Conservation (phyloP, 2,113 vertebrate genomes). For the Silurus glanis region DNA sequence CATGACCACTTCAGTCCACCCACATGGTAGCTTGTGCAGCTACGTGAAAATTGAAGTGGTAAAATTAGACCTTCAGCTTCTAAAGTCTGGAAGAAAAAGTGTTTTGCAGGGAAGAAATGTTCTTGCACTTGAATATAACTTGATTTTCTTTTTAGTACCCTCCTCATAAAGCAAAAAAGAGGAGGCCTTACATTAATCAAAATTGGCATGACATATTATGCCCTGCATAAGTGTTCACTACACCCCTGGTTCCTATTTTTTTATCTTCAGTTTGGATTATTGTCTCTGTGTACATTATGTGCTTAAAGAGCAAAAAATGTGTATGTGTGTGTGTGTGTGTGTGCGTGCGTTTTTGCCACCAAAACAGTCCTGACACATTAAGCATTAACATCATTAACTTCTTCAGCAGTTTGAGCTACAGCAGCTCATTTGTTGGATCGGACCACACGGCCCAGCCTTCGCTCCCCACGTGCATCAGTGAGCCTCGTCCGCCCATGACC, state of each 20-base stretch:
- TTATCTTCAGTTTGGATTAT: background rate
- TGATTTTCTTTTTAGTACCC: background rate
- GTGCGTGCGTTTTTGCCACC: no score
- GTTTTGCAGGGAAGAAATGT: background rate
- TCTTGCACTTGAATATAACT: background rate
- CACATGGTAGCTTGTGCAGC: background rate
- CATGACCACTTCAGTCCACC: background rate
- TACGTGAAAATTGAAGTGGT: background rate
- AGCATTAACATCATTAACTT: no score
- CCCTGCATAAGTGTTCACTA: background rate
- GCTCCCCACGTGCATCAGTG: no score
- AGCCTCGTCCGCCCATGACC: no score
- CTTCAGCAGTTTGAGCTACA: no score
- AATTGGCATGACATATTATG: background rate
- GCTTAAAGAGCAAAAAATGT: background rate
- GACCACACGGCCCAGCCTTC: no score
- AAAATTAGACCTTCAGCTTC: constrained; percentile 4
- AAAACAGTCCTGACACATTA: no score
- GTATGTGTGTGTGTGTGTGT: no score
- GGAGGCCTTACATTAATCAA: background rate
- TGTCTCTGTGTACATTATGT: background rate
- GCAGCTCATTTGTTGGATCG: no score
- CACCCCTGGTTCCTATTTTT: background rate
- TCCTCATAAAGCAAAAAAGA: background rate
- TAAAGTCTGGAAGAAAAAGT: background rate